Base-by-base conservation (phyloP, 1,140 invertebrate genomes). In the silkworm (Bombyx mori) region DNA sequence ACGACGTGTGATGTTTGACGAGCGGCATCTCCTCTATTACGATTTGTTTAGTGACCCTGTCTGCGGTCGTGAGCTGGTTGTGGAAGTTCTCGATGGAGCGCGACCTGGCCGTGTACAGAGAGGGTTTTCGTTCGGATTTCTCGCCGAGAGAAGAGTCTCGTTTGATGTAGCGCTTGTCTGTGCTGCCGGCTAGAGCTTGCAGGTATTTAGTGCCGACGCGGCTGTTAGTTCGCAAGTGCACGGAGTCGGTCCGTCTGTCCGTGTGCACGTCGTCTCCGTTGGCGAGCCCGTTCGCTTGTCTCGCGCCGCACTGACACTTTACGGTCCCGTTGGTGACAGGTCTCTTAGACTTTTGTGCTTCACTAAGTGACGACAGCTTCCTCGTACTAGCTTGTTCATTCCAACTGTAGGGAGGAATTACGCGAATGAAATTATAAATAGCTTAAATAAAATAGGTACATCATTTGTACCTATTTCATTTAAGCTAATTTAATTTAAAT, bases 291-390 rank as follows among this genome's bases (percentile, higher is more conserved):
- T 76, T 85, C 70, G 77, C 71, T 76, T 75, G 81, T 59, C 71
- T 74, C 56, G 73, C 78, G 69, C 81, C 80, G 65, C 84, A 87
- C 73, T 80, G 75, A 71, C 84, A 87, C 75, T 84, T 72, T 42
- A 51, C 76, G 56, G 72, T 75, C 69, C 81, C 81, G 75, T 86
- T 85, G 66, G 73, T 73, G 51, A 79, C 71, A 76, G 77, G 75
- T 71, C 82, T 79, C 65, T 79, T 87, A 75, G 81, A 82, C 76
- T 87, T 87, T 87, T 87, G 84, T 87, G 84, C 82, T 81, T 87
- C 84, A 82, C 76, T 87, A 58, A 83, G 82, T 60, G 73, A 77
- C 74, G 81, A 79, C 82, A 87, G 81, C 79, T 87, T 86, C 74
- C 79, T 75, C 58, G 69, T 81, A 74, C 74, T 79, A 68, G 77